Conservation (phyloP, 37 sponge, comb jelly and placozoan genomes). For the Corticium candelabrum region DNA sequence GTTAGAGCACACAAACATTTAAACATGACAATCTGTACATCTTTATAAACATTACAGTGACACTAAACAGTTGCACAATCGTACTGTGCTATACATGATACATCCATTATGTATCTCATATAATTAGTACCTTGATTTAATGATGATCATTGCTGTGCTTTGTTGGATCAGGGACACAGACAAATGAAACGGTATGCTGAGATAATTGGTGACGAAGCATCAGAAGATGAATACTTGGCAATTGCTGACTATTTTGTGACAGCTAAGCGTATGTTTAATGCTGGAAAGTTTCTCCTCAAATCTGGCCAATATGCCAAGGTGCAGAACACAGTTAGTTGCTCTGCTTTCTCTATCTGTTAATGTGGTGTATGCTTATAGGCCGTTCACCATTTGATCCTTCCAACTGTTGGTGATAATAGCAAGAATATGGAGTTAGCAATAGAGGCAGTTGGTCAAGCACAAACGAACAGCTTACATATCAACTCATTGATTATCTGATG, state of each 20-base stretch:
- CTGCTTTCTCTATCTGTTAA: background rate
- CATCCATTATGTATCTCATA: no score
- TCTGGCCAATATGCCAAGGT: slow-evolving; percentile 64
- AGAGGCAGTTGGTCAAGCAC: slow-evolving; percentile 26
- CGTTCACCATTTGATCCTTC: slow-evolving; percentile 24
- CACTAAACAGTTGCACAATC: no score
- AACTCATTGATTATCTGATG: slow-evolving; percentile 78
- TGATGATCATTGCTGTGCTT: no score
- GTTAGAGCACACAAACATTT: no score
- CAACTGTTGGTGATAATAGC: slow-evolving; percentile 36
- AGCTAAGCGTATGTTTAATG: slow-evolving; percentile 37
- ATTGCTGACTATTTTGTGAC: slow-evolving; percentile 75
- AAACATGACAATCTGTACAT: no score
- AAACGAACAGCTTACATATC: slow-evolving; percentile 21
- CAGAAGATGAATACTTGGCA: slow-evolving; percentile 53
- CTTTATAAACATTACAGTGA: no score
- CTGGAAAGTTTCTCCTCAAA: slow-evolving; percentile 73
- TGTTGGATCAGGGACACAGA: slow-evolving; percentile 53
- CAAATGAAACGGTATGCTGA: slow-evolving; percentile 83
- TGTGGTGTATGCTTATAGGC: slow-evolving; percentile 10
- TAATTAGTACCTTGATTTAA: no score
- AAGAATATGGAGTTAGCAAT: slow-evolving; percentile 87
- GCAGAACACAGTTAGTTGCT: background rate
- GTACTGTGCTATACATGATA: no score
- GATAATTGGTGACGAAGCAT: slow-evolving; percentile 71